Conservation (phyloP, 2,888 invertebrate species). For the Dione vanillae region DNA sequence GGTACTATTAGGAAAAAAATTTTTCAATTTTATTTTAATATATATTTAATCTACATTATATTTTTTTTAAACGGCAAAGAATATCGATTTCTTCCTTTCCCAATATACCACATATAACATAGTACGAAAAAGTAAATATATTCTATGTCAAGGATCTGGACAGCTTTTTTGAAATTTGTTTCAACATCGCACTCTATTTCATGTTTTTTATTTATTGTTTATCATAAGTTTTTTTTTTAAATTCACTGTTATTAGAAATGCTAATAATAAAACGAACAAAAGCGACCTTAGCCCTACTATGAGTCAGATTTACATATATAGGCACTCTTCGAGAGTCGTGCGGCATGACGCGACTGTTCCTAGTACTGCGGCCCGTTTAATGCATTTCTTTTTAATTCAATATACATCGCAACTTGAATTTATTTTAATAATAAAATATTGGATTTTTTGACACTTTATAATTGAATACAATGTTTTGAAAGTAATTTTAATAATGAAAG, state of each 20-base stretch:
- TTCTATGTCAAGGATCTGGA: too few species aligned
- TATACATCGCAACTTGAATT: neutral
- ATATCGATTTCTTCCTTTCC: too few species aligned
- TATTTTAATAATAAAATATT: neutral
- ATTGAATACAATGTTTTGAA: too few species aligned
- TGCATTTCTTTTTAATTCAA: slow-evolving; percentile 30
- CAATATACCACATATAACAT: too few species aligned
- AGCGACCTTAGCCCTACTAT: slow-evolving; percentile 47
- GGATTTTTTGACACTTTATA: neutral
- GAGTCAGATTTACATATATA: slow-evolving; percentile 53
- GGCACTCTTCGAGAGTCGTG: slow-evolving; percentile 49
- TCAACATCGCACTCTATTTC: too few species aligned
- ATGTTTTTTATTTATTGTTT: too few species aligned
- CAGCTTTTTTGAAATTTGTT: too few species aligned
- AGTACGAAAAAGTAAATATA: too few species aligned
- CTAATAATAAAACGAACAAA: slow-evolving; percentile 50
- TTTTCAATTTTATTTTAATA: too few species aligned
- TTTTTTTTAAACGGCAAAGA: too few species aligned
- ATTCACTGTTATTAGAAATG: slow-evolving; percentile 33
- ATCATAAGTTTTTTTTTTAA: slow-evolving; percentile 19
- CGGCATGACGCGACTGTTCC: slow-evolving; percentile 50
- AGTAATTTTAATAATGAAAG: neutral
- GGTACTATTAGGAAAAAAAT: too few species aligned
- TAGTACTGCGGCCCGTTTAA: slow-evolving; percentile 45
- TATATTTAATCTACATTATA: too few species aligned